Conservation (phyloP, 2,797 vertebrate species). For the Poeciliopsis infans region DNA sequence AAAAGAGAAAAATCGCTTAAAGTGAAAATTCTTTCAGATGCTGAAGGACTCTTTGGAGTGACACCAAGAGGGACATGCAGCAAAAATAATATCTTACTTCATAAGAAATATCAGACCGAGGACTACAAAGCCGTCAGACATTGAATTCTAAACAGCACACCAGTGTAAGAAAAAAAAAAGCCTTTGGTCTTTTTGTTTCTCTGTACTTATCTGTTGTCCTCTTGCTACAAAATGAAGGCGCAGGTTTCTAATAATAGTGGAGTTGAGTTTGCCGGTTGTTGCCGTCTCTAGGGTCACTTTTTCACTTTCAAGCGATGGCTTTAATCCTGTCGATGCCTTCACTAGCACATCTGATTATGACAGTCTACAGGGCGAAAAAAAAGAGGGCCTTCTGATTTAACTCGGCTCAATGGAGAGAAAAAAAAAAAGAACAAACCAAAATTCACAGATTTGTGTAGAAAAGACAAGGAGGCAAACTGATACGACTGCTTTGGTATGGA, state of each 20-base stretch:
- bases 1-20: conserved; percentile 67
- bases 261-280: conserved; percentile 55
- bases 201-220: conserved; percentile 62
- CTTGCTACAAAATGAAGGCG: conserved; percentile 56
- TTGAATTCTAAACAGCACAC: conserved; percentile 70
- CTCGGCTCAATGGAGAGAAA: not conserved
- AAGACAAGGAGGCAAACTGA: conserved; percentile 42
- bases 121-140: conserved; percentile 76
- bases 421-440: conserved; percentile 27
- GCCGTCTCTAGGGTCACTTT: conserved; percentile 49
- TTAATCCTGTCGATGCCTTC: conserved; percentile 53
- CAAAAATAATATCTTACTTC: conserved; percentile 73
- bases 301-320: conserved; percentile 52
- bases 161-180: conserved; percentile 65
- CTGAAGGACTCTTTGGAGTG: conserved; percentile 71
- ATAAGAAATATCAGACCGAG: conserved; percentile 70
- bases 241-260: conserved; percentile 68
- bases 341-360: conserved; percentile 43
- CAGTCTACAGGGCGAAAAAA: conserved; percentile 32
- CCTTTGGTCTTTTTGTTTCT: conserved; percentile 78
- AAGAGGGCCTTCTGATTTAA: conserved; percentile 20
- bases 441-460: conserved; percentile 39
- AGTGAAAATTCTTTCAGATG: conserved; percentile 66
- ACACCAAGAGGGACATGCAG: conserved; percentile 72
- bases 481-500: conserved; percentile 68